phyloP scores from a whole-genome alignment of 2,797 vertebrate species.

The Meriones psammophilus region DNA sequence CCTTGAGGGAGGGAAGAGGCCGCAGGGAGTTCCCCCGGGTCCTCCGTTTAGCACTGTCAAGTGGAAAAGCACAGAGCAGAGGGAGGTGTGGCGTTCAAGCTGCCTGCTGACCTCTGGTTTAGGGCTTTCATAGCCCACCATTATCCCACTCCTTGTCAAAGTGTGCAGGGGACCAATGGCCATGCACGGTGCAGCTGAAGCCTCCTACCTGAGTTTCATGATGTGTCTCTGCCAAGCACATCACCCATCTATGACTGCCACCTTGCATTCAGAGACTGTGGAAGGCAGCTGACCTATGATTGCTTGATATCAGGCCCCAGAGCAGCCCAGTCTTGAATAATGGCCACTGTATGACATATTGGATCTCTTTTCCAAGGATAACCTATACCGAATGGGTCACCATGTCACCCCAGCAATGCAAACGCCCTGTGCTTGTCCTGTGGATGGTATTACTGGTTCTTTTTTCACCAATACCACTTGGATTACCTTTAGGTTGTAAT shows the following conservation, averaged over 20 bases:
- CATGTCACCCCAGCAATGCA: background rate
- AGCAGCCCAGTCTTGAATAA: background rate
- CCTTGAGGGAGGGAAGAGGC: background rate
- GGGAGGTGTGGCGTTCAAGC: background rate
- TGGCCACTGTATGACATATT: background rate
- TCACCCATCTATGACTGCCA: background rate
- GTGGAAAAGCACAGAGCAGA: background rate
- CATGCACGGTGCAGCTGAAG: background rate
- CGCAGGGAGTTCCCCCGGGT: background rate
- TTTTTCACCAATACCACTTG: background rate
- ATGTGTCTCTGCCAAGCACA: background rate
- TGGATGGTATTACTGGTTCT: too few relatives aligned
- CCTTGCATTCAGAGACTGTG: background rate
- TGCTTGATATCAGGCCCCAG: background rate
- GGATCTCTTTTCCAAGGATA: background rate
- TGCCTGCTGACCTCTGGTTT: background rate
- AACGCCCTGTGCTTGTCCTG: background rate
- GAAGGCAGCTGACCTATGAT: background rate
- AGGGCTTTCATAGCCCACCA: background rate
- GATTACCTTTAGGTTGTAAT: background rate
- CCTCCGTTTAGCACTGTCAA: background rate
- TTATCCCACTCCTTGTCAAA: background rate
- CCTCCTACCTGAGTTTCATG: background rate
- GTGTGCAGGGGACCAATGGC: background rate
- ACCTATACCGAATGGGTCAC: background rate